A percentile compares a stretch with the other conserved stretches of the same genome.
Conservation (phyloP, 2,797 vertebrate species). For the Acanthurus lineatus region DNA sequence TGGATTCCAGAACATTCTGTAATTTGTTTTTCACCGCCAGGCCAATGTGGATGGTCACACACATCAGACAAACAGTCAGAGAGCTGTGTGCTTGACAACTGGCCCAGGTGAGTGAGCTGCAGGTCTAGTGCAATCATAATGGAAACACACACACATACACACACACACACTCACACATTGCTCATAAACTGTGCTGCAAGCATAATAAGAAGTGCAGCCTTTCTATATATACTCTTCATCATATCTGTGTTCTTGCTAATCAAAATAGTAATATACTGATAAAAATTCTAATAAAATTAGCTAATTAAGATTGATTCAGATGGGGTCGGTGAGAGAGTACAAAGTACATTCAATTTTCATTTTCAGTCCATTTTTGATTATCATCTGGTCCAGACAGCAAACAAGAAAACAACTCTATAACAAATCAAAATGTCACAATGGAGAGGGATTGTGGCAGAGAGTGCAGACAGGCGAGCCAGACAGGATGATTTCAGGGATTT, state of each 20-base stretch:
- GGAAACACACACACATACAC: constrained; percentile 9
- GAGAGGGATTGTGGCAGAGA: not conserved
- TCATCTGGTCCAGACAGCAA: constrained; percentile 14
- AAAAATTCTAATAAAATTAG: constrained; percentile 2
- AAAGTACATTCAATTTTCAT: constrained; percentile 25
- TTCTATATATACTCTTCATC: not conserved
- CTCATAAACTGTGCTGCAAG: constrained; percentile 8
- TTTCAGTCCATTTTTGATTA: constrained; percentile 33
- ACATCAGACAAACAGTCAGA: constrained; percentile 29
- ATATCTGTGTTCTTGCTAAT: not conserved
- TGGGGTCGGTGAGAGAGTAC: not conserved
- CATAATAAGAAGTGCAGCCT: not conserved
- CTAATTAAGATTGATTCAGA: constrained; percentile 4
- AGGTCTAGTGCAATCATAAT: constrained; percentile 26
- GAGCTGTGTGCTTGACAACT: constrained; percentile 32
- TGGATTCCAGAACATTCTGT: constrained; percentile 48
- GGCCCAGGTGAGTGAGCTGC: constrained; percentile 37
- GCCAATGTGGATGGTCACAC: constrained; percentile 21
- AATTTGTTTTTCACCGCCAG: constrained; percentile 5
- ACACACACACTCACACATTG: too few relatives aligned
- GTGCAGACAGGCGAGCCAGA: not conserved
- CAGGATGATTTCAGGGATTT: not conserved
- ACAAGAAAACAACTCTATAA: constrained; percentile 13
- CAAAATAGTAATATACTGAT: not conserved
- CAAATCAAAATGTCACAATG: not conserved